Conservation (phyloP, 1,140 invertebrate species). For the fruit fly (Drosophila melanogaster) region DNA sequence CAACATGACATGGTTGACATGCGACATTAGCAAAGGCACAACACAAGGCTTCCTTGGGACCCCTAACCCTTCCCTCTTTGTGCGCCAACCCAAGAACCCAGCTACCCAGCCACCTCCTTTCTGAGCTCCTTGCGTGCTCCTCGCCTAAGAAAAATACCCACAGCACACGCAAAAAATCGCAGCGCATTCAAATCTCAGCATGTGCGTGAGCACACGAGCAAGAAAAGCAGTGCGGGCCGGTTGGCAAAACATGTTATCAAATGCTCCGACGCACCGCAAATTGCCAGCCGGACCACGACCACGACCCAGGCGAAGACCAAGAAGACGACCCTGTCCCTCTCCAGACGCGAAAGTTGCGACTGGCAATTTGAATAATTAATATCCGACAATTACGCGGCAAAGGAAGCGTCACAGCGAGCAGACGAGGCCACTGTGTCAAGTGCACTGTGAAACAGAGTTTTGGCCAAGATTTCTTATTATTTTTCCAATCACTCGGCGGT, state of each 20-base stretch:
- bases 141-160: slow-evolving; percentile 62
- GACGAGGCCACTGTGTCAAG: slow-evolving; percentile 49
- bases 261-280: slow-evolving; percentile 61
- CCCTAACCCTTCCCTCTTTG: neutral
- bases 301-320: neutral
- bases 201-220: slow-evolving; percentile 61
- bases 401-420: slow-evolving; percentile 25
- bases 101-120: neutral
- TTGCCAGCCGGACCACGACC: slow-evolving; percentile 22
- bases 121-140: slow-evolving; percentile 52
- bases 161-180: slow-evolving; percentile 78
- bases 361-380: slow-evolving; percentile 83
- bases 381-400: slow-evolving; percentile 70
- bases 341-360: slow-evolving; percentile 53
- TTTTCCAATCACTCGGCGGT: slow-evolving; percentile 12
- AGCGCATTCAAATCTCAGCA: slow-evolving; percentile 74
- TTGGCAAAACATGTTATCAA: slow-evolving; percentile 66
- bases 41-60: slow-evolving; percentile 13
- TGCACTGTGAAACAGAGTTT: slow-evolving; percentile 5
- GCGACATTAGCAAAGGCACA: slow-evolving; percentile 70
- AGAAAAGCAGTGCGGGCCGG: neutral
- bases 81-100: neutral
- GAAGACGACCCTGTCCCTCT: slow-evolving; percentile 6
- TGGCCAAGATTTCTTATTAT: slow-evolving; percentile 1
- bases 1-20: slow-evolving; percentile 80